A percentile compares a stretch with the other conserved stretches of the same genome.
Conservation (phyloP, 2,888 invertebrate genomes). For the Sylvicola cinctus region DNA sequence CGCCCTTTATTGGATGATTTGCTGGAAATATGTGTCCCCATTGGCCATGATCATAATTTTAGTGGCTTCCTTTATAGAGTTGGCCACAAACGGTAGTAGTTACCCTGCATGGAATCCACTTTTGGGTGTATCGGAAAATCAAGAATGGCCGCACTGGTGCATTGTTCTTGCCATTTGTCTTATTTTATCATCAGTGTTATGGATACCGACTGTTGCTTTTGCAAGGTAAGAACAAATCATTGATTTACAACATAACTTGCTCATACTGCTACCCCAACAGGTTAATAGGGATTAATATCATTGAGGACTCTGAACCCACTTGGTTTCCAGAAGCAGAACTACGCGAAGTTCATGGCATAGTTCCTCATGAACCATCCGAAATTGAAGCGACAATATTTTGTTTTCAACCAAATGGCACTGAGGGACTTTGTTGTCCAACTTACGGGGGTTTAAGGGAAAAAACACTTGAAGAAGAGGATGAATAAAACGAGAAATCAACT, state of each 20-base stretch:
- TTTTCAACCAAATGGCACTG: slow-evolving; percentile 62
- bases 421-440: slow-evolving; percentile 62
- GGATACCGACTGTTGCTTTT: slow-evolving; percentile 71
- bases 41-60: slow-evolving; percentile 73
- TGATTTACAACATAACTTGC: not conserved
- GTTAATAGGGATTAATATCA: slow-evolving; percentile 53
- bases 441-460: slow-evolving; percentile 23
- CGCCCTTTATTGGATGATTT: slow-evolving; percentile 76
- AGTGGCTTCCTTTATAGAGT: slow-evolving; percentile 61
- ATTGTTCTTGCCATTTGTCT: slow-evolving; percentile 49
- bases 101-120: slow-evolving; percentile 68
- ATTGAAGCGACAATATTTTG: slow-evolving; percentile 65
- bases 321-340: slow-evolving; percentile 84
- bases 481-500: not conserved
- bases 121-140: slow-evolving; percentile 48
- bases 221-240: slow-evolving; percentile 35
- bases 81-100: slow-evolving; percentile 58
- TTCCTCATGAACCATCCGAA: slow-evolving; percentile 59
- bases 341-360: slow-evolving; percentile 73
- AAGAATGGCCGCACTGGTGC: slow-evolving; percentile 79
- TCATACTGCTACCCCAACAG: slow-evolving; percentile 27
- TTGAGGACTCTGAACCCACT: slow-evolving; percentile 75
- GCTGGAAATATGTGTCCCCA: slow-evolving; percentile 88
- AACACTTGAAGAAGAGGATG: slow-evolving; percentile 22
- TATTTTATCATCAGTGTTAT: slow-evolving; percentile 60